Evolutionary conservation across 2,113 vertebrate species (phyloP), one percentile per base, ranked within the genome.

Genomic region (Nicator chloris): DNA sequence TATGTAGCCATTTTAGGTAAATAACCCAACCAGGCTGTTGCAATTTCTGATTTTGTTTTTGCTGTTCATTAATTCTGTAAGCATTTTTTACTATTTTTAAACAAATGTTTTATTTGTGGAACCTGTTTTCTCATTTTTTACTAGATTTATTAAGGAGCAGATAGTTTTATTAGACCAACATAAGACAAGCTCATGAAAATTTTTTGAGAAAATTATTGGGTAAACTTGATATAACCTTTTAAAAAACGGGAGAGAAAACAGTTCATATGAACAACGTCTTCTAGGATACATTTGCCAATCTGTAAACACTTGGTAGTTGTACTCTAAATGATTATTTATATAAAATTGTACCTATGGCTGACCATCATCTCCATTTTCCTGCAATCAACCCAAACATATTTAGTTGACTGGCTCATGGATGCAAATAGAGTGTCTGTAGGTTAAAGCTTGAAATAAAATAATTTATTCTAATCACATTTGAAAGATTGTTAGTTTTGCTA

Each of bases 401-500:
- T 93, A 88, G 44, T 35, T 90, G 84, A 82, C 26, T 39, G 82
- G 66, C 18, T 96, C 22, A 92, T 90, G 93, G 31, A 42, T 30
- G 68, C 11, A 97, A 94, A 91, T 76, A 65, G 37, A 61, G 22
- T 54, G 80, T 79, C 50, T 94, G 60, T 12, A 65, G 6, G n/a
- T 65, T 88, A 61, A 93, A 42, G 11, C 61, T 88, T 94, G 75
- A 96, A 95, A 95, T 88, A 73, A 89, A 97, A 94, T 37, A 94
- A 96, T 95, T 94, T 96, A 88, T 97, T 96, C 53, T 96, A 93
- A 95, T 94, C 76, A 76, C 35, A 49, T 87, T 97, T 96, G 92
- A 96, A 97, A 93, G 69, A 81, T 47, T 92, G 87, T 96, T 97
- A 94, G 75, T 88, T 96, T 97, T 96, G 42, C 50, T 50, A 90